A percentile compares a stretch with the other conserved stretches of the same genome.
These are phyloP conservation scores for Octomys mimax DNA, from an alignment of 2,797 vertebrate genomes.

Conservation along the genomic window DNA sequence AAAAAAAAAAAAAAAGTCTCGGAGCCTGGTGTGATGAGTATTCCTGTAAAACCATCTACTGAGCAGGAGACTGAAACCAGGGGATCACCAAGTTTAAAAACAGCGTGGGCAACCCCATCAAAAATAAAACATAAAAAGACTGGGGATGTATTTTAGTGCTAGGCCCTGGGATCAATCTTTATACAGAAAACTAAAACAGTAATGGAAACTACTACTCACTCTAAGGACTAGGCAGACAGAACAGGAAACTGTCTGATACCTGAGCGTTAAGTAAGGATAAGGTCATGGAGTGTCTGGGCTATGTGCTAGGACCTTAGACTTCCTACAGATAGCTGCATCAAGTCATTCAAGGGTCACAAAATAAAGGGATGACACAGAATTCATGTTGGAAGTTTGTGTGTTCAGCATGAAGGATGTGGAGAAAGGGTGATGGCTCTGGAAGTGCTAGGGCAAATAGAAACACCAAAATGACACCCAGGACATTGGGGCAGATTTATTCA, in stretches of 20 bases:
- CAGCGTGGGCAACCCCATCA: neutral
- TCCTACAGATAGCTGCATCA: neutral
- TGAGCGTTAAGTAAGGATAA: neutral
- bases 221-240: neutral
- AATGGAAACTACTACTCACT: neutral
- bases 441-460: too few relatives aligned
- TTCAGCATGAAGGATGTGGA: neutral
- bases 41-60: neutral
- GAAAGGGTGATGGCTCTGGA: neutral
- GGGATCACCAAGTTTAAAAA: neutral
- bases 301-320: neutral
- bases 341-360: neutral
- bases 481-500: too few relatives aligned
- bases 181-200: neutral
- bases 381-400: neutral
- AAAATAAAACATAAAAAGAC: neutral
- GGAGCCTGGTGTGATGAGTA: neutral
- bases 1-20: neutral
- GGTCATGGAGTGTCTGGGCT: neutral
- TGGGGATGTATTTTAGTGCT: neutral
- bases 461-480: too few relatives aligned
- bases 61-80: neutral
- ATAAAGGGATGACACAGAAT: neutral
- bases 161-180: neutral
- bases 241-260: neutral